Conservation (phyloP, 2,797 vertebrate species). For the Aquila chrysaetos region DNA sequence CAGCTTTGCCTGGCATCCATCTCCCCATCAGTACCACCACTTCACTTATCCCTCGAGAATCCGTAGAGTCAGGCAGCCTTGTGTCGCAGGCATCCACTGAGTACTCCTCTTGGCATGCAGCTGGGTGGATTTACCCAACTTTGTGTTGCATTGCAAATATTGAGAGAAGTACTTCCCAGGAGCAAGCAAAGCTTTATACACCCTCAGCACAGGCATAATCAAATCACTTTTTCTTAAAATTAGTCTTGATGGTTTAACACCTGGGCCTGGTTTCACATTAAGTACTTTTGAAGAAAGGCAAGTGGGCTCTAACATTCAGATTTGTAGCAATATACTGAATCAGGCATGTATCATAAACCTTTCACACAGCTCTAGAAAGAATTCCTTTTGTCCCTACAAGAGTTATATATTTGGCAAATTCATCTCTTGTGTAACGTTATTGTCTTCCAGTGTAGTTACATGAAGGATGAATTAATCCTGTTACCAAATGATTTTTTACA, state of each 20-base stretch:
- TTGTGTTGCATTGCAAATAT: neutral
- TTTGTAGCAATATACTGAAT: constrained; percentile 20
- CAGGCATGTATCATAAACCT: constrained; percentile 16
- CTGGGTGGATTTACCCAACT: neutral
- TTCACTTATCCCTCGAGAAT: neutral
- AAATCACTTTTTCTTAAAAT: constrained; percentile 11
- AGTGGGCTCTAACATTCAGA: neutral
- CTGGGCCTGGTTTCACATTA: neutral
- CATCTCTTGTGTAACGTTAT: constrained; percentile 59
- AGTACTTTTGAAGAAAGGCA: neutral
- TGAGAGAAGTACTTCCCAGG: neutral
- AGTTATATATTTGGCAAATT: constrained; percentile 57
- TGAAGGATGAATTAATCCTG: constrained; percentile 55
- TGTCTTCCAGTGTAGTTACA: constrained; percentile 51
- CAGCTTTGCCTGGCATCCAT: neutral
- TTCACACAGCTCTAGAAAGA: constrained; percentile 47
- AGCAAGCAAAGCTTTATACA: neutral
- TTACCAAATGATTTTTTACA: constrained; percentile 55
- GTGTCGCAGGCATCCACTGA: neutral
- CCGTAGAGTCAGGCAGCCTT: neutral
- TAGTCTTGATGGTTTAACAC: neutral
- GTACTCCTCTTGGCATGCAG: neutral
- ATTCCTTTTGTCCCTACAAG: constrained; percentile 58
- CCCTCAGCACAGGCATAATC: neutral
- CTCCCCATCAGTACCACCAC: neutral